These are phyloP conservation scores for Scrobipalpa costella DNA, from an alignment of 2,888 invertebrate species.

Conservation along the genomic window DNA sequence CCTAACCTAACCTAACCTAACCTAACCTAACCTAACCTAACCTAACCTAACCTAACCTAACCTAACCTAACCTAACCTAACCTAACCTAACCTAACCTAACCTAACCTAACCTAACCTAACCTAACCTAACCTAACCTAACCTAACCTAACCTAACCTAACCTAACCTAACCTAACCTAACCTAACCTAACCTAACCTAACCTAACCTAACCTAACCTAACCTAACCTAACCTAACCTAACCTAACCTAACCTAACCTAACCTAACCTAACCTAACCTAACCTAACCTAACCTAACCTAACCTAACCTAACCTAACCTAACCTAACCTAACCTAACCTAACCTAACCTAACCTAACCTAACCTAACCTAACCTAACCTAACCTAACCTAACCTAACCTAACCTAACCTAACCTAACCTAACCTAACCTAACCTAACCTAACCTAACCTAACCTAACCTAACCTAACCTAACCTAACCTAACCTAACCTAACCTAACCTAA, in stretches of 20 bases:
- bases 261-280: too few relatives aligned
- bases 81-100: slow-evolving; percentile 25
- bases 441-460: too few relatives aligned
- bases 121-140: slow-evolving; percentile 15
- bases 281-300: too few relatives aligned
- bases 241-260: slow-evolving; percentile 20
- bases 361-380: too few relatives aligned
- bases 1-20: slow-evolving; percentile 28
- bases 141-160: slow-evolving; percentile 19
- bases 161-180: slow-evolving; percentile 30
- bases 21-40: slow-evolving; percentile 21
- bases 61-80: slow-evolving; percentile 24
- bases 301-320: too few relatives aligned
- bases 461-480: too few relatives aligned
- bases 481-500: too few relatives aligned
- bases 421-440: too few relatives aligned
- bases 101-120: slow-evolving; percentile 22
- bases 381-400: too few relatives aligned
- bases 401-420: too few relatives aligned
- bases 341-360: too few relatives aligned
- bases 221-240: slow-evolving; percentile 32
- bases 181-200: slow-evolving; percentile 31
- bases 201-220: slow-evolving; percentile 30
- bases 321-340: too few relatives aligned
- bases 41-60: slow-evolving; percentile 17